Percentiles rank a stretch among this genome's conserved stretches.
These are phyloP conservation scores for Styela plicata DNA, from an alignment of 23 tunicate genomes.

Conservation along the genomic window DNA sequence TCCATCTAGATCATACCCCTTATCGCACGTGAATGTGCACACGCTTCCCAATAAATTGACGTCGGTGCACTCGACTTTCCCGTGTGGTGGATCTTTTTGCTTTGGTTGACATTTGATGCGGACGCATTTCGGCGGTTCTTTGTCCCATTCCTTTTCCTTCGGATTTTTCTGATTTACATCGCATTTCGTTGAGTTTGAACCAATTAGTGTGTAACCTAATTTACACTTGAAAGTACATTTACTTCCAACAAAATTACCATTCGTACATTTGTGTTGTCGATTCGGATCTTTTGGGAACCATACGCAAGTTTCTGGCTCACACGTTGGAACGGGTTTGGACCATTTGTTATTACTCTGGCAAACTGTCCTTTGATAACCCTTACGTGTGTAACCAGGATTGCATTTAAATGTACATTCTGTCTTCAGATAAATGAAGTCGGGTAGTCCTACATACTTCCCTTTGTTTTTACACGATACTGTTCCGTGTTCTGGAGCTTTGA, in stretches of 20 bases:
- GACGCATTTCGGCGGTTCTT: not conserved
- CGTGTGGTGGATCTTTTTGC: slow-evolving; percentile 1
- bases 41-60: not conserved
- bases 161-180: not conserved
- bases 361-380: not conserved
- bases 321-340: not conserved
- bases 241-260: not conserved
- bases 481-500: not conserved
- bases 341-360: not conserved
- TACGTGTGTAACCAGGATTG: not conserved
- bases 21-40: slow-evolving; percentile 21
- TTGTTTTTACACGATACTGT: not conserved
- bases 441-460: not conserved
- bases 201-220: not conserved
- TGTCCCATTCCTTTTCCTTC: not conserved
- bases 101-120: not conserved
- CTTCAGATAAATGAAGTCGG: not conserved
- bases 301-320: not conserved
- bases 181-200: not conserved
- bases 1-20: slow-evolving; percentile 6
- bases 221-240: not conserved
- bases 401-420: not conserved
- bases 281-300: not conserved
- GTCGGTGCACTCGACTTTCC: not conserved
- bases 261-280: not conserved